Evolutionary conservation across 2,888 invertebrate species (phyloP).

Genomic region (Drosophila mettleri): DNA sequence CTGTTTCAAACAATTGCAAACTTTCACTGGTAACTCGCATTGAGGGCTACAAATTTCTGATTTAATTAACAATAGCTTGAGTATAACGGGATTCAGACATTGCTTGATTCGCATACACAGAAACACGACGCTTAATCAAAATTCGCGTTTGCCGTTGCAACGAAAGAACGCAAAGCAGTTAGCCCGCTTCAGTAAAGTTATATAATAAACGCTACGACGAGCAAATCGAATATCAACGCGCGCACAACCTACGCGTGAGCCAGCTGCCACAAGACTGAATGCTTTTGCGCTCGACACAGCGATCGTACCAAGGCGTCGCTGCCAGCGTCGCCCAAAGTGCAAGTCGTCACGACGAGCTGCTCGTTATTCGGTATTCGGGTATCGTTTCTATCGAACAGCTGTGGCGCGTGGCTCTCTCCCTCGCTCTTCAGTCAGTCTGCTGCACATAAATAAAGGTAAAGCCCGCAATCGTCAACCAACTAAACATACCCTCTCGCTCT

Average conservation of each 20-base stretch:
- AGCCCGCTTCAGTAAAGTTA: constrained; percentile 58
- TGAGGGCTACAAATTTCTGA: constrained; percentile 25
- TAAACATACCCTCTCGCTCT: not conserved
- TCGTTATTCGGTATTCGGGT: constrained; percentile 10
- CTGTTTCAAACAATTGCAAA: constrained; percentile 51
- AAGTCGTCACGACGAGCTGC: constrained; percentile 19
- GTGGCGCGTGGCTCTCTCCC: constrained; percentile 51
- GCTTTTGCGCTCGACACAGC: constrained; percentile 20
- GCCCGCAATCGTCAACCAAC: constrained; percentile 2
- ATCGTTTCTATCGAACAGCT: constrained; percentile 47
- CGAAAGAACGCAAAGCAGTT: constrained; percentile 62
- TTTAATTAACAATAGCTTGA: constrained; percentile 12
- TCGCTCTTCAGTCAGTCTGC: constrained; percentile 14
- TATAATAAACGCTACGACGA: constrained; percentile 61
- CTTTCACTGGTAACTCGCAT: constrained; percentile 57
- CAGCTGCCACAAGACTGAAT: constrained; percentile 83
- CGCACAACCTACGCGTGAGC: constrained; percentile 81
- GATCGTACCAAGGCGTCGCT: constrained; percentile 34
- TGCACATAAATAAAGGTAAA: constrained; percentile 15
- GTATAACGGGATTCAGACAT: constrained; percentile 40
- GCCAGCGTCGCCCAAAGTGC: constrained; percentile 60
- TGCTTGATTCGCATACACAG: constrained; percentile 49
- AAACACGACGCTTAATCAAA: constrained; percentile 47
- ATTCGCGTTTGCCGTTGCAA: constrained; percentile 53
- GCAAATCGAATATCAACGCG: constrained; percentile 53